These are phyloP conservation scores for Anomalospiza imberbis DNA, from an alignment of 2,797 vertebrate species.

Conservation along the genomic window DNA sequence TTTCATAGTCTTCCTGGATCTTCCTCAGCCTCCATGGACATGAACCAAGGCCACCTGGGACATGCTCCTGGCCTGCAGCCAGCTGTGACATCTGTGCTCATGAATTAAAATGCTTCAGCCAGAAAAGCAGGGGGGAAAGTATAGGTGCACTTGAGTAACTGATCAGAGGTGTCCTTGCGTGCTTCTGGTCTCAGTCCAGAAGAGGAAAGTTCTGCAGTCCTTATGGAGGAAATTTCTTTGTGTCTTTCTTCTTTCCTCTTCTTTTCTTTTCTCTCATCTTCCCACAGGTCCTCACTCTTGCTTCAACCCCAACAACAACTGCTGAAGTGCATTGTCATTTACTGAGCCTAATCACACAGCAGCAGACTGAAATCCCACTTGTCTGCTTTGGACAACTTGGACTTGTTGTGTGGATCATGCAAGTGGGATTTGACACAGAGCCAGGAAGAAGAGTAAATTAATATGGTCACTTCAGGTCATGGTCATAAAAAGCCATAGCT, in stretches of 20 bases:
- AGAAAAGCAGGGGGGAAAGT: neutral
- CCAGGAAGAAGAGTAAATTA: conserved; percentile 1
- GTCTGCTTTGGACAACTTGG: neutral
- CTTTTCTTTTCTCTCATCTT: neutral
- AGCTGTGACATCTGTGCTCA: neutral
- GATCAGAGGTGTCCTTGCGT: neutral
- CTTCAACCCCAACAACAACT: neutral
- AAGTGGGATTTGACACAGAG: neutral
- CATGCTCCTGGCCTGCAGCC: neutral
- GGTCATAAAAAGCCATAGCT: neutral
- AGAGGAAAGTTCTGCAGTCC: neutral
- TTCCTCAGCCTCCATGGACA: neutral
- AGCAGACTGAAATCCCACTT: neutral
- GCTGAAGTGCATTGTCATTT: neutral
- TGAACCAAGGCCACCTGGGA: neutral
- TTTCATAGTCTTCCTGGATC: neutral
- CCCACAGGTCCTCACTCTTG: neutral
- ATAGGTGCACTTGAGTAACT: neutral
- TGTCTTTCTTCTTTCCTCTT: neutral
- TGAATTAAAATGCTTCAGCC: neutral
- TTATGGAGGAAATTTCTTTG: neutral
- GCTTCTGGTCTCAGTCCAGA: neutral
- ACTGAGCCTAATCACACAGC: neutral
- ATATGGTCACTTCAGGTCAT: conserved; percentile 9
- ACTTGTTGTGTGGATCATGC: neutral